Base-by-base conservation (phyloP, 2,113 vertebrate genomes). In the Anoura caudifer region DNA sequence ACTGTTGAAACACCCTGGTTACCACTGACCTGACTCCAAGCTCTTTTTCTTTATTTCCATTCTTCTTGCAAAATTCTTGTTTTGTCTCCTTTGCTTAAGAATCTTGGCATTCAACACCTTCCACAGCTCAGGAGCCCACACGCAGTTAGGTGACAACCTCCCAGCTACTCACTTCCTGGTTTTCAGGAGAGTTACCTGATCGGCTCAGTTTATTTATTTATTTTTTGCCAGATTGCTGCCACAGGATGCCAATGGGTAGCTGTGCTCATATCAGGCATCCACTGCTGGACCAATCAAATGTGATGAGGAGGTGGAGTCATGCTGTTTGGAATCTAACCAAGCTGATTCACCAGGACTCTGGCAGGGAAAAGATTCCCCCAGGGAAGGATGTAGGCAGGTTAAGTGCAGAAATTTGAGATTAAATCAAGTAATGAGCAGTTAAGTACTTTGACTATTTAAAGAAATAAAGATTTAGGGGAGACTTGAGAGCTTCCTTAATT, bases 381-480 rank as follows among this genome's bases (percentile, higher is more conserved):
- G 86, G 77, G 61, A 87, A 95, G 41, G 33, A 36, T 22, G 12
- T 61, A 41, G 47, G 15, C 36, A 70, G 59, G 75, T 4, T 14
- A 93, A 79, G 54, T 50, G 33, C 7, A 77, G 54, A 91, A 72
- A 56, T 61, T 61, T 11, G 11, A 96, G 79, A 69, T 56, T 69
- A 79, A 82, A 83, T 73, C 87, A 75, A 89, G 41, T 88, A 96
- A 91, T 56, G 77, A 92, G 4, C 36, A 82, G 45, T 79, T 95
- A 93, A 87, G 28, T 70, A 79, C 87, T 88, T 87, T 69, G 41
- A 41, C 24, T 96, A 90, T 65, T 92, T 96, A 82, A 97, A 88
- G 72, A 96, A 97, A 77, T 92, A 41, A 96, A 94, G 45, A 89
- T 84, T 86, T 89, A 22, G 38, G 20, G 52, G 45, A 36, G 36